Percentiles rank a stretch among this genome's conserved stretches.
Conservation (phyloP, 2,888 invertebrate species). For the Sceliomorpha sp. region DNA sequence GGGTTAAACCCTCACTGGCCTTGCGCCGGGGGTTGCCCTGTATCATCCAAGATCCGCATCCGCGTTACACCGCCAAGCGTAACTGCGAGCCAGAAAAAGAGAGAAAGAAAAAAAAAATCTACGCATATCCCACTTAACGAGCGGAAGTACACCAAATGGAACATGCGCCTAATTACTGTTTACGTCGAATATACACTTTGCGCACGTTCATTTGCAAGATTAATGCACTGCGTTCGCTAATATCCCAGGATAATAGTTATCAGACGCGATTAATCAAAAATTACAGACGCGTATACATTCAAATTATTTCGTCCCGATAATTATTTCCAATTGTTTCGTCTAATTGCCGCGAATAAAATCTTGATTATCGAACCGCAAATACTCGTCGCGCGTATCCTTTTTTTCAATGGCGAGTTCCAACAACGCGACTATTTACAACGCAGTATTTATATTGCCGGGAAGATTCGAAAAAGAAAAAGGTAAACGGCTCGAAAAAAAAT, state of each 20-base stretch:
- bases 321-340: too few relatives aligned
- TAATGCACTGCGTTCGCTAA: neutral
- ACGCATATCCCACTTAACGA: slow-evolving; percentile 19
- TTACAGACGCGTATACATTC: too few relatives aligned
- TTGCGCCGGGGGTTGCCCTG: slow-evolving; percentile 47
- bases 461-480: too few relatives aligned
- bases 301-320: too few relatives aligned
- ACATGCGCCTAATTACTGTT: slow-evolving; percentile 19
- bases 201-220: neutral
- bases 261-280: too few relatives aligned
- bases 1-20: slow-evolving; percentile 45
- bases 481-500: too few relatives aligned
- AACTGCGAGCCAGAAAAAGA: slow-evolving; percentile 6
- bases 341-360: too few relatives aligned
- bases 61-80: slow-evolving; percentile 43
- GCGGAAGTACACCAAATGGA: slow-evolving; percentile 26
- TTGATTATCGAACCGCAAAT: too few relatives aligned
- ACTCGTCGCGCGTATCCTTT: too few relatives aligned
- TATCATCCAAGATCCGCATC: slow-evolving; percentile 43
- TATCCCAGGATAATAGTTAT: slow-evolving; percentile 1
- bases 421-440: neutral
- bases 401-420: too few relatives aligned
- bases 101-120: slow-evolving; percentile 27
- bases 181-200: neutral
- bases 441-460: neutral